phyloP scores from a whole-genome alignment of 2,888 invertebrate species.

The Rhagonycha lutea region DNA sequence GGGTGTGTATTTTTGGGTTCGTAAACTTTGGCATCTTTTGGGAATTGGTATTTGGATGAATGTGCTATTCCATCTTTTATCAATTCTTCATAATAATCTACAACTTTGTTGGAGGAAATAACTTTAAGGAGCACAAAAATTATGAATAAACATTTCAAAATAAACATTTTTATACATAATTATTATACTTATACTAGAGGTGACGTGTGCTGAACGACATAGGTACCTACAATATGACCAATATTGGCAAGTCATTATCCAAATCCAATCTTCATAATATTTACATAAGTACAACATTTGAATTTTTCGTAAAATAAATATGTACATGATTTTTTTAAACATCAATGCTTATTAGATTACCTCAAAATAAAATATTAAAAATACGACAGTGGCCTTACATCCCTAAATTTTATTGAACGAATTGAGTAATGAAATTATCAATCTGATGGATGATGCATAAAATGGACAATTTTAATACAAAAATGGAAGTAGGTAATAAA shows the following conservation, averaged over 20 bases:
- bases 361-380: too few relatives aligned
- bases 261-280: neutral
- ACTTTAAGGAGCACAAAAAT: neutral
- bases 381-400: too few relatives aligned
- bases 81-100: conserved; percentile 12
- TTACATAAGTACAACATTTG: neutral
- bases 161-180: neutral
- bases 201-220: neutral
- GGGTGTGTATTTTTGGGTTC: neutral
- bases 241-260: neutral
- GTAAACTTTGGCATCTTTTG: conserved; percentile 5
- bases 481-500: too few relatives aligned
- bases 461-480: too few relatives aligned
- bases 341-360: too few relatives aligned
- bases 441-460: too few relatives aligned
- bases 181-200: neutral
- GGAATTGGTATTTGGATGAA: neutral
- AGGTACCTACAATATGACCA: neutral
- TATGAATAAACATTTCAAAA: neutral
- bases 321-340: too few relatives aligned
- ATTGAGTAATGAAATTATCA: too few relatives aligned
- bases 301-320: too few relatives aligned
- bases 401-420: too few relatives aligned
- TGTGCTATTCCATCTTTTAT: conserved; percentile 2
- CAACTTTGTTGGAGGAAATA: neutral